phyloP scores from a whole-genome alignment of 2,888 invertebrate genomes.

The Hypolimnas misippus region DNA sequence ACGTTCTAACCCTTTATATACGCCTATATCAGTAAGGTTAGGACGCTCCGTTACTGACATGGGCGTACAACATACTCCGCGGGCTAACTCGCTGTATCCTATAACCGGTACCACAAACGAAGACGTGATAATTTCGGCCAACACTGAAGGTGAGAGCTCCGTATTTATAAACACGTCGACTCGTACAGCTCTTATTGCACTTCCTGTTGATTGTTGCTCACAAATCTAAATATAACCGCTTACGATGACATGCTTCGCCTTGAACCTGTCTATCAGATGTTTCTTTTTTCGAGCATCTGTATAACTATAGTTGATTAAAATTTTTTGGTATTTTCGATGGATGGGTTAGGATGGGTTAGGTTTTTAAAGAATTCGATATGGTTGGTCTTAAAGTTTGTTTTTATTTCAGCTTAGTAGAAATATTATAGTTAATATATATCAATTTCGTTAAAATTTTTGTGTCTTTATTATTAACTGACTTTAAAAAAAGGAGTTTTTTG shows the following conservation, averaged over 20 bases:
- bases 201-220: constrained; percentile 57
- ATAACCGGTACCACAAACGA: constrained; percentile 34
- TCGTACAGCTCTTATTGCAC: constrained; percentile 58
- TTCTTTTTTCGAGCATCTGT: neutral
- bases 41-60: neutral
- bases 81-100: constrained; percentile 48
- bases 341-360: too few relatives aligned
- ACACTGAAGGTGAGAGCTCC: constrained; percentile 75
- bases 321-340: too few relatives aligned
- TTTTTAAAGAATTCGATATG: too few relatives aligned
- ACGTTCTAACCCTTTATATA: too few relatives aligned
- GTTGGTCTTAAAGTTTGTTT: too few relatives aligned
- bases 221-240: constrained; percentile 37
- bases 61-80: neutral
- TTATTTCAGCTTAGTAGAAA: too few relatives aligned
- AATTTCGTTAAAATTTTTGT: too few relatives aligned
- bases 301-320: too few relatives aligned
- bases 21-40: too few relatives aligned
- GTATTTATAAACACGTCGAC: constrained; percentile 68
- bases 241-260: constrained; percentile 12
- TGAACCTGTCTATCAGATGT: constrained; percentile 24
- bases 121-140: constrained; percentile 76
- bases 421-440: too few relatives aligned
- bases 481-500: too few relatives aligned
- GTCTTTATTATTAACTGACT: too few relatives aligned